phyloP scores from a whole-genome alignment of 2,797 vertebrate genomes.

The Hypotaenidia philippensis region DNA sequence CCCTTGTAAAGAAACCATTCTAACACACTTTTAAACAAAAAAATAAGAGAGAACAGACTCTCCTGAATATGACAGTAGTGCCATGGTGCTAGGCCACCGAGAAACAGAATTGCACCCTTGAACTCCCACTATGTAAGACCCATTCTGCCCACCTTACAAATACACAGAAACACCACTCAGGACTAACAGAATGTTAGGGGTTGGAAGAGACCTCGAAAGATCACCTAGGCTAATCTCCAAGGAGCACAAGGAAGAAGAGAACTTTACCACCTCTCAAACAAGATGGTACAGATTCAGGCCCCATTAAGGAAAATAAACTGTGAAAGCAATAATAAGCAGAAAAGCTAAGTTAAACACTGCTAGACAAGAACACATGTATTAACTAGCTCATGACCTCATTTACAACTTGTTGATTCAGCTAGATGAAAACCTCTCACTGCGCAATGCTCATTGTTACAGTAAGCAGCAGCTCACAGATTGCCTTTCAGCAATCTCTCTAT shows the following conservation, averaged over 20 bases:
- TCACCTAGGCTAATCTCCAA: no score
- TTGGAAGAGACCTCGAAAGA: no score
- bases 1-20: neutral
- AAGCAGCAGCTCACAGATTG: neutral
- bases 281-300: neutral
- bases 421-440: neutral
- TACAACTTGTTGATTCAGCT: conserved; percentile 41
- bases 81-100: neutral
- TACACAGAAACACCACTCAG: neutral
- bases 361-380: neutral
- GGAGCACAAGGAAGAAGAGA: neutral
- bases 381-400: conserved; percentile 18
- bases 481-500: conserved; percentile 6
- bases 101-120: neutral
- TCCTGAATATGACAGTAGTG: neutral
- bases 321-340: neutral
- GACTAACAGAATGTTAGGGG: no score
- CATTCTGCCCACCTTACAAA: neutral
- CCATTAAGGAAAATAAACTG: neutral
- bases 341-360: neutral
- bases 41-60: neutral
- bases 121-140: neutral
- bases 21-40: rapidly evolving
- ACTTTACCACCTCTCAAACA: neutral
- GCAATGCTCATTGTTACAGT: neutral